Base-by-base conservation (phyloP, 2,113 vertebrate species). In the Ictalurus punctatus region DNA sequence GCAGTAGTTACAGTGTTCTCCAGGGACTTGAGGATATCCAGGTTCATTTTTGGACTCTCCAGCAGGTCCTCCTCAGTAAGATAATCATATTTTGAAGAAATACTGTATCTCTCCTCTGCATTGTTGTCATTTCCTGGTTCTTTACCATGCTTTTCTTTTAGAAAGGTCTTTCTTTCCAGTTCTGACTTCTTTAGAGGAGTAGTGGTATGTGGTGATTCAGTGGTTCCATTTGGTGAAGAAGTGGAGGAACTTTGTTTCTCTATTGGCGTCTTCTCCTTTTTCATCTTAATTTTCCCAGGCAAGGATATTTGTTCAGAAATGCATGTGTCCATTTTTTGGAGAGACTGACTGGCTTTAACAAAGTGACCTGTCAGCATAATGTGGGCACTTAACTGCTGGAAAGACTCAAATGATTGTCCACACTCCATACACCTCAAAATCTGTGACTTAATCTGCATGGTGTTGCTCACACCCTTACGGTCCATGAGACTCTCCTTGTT, bases 351-450 rank as follows among this genome's bases (percentile, higher is more conserved):
- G 94, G 97, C 96, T 94, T 98, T 98, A 91, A 98, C 96, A 94
- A 99, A 99, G 94, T 99, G 98, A 87, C 98, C 98, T 0, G 98
- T 99, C 94, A 99, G 97, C 97, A 99, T 99, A 97, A 99, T 99
- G 94, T 99, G 98, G 91, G 97, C 97, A 0, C 97, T 98, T 92
- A 99, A 97, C 82, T 99, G 98, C 92, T 99, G 97, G 92, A 99
- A 94, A 4, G 98, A 98, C 82, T 99, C 98, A 13, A 98, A 97
- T 0, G 98, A 99, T 91, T 97, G 98, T 52, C 98, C 98, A 8
- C 98, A 99, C 92, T 99, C 98, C 97, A 98, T 98, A 91, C 98
- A 99, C 93, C 98, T 99, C 25, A 99, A 96, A 91, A 99, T 99
- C 83, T 98, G 97, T 0, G 98, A 97, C 93, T 99, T 98, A 23